A percentile compares a stretch with the other conserved stretches of the same genome.
Evolutionary conservation across 2,888 invertebrate genomes (phyloP).

Genomic region (Thera obeliscata): DNA sequence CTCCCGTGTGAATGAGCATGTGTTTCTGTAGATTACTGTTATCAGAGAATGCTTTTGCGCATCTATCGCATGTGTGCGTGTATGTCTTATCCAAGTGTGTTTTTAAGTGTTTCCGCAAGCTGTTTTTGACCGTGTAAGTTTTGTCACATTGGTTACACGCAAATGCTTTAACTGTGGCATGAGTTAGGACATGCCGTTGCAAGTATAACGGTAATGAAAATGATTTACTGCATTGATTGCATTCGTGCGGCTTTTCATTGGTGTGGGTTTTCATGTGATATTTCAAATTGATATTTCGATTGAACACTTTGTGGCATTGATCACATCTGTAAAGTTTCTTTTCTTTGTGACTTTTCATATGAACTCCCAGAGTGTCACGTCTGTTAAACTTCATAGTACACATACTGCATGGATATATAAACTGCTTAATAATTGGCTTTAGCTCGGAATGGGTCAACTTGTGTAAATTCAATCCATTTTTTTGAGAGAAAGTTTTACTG

Average conservation of each 20-base stretch:
- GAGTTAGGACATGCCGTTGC: conserved; percentile 7
- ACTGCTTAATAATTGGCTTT: not conserved
- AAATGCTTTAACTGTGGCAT: conserved; percentile 1
- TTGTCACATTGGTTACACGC: conserved; percentile 21
- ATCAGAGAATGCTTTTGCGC: conserved; percentile 15
- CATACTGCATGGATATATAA: conserved; percentile 1
- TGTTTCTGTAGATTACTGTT: conserved; percentile 17
- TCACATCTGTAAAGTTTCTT: conserved; percentile 3
- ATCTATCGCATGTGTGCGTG: conserved; percentile 23
- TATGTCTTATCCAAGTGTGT: conserved; percentile 8
- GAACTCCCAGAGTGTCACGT: not conserved
- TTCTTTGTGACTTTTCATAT: conserved; percentile 7
- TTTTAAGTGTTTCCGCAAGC: conserved; percentile 10
- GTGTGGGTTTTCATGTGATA: conserved; percentile 18
- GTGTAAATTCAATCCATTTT: conserved; percentile 8
- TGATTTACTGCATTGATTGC: conserved; percentile 8
- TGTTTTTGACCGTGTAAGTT: conserved; percentile 18
- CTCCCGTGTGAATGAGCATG: conserved; percentile 21
- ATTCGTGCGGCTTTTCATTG: conserved; percentile 5
- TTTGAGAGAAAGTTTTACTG: conserved; percentile 8
- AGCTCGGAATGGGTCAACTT: not conserved
- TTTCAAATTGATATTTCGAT: conserved; percentile 1
- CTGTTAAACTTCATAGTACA: conserved; percentile 5
- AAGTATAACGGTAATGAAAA: conserved; percentile 7
- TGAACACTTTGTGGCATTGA: conserved; percentile 15